A percentile compares a stretch with the other conserved stretches of the same genome.
These are phyloP conservation scores for Unio pictorum DNA, from an alignment of 2,888 invertebrate species.

Conservation along the genomic window DNA sequence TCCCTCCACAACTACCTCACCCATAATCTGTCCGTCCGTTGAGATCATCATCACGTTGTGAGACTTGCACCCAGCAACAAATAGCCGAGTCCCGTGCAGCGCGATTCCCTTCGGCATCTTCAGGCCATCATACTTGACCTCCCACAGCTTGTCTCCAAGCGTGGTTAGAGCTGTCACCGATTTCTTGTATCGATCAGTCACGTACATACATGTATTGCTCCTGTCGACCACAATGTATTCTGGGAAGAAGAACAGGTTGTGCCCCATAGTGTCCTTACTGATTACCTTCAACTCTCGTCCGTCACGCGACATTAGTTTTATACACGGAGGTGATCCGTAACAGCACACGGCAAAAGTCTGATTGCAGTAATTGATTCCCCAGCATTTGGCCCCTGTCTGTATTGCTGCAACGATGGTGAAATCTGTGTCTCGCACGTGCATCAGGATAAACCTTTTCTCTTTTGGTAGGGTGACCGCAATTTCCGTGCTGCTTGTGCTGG, in stretches of 20 bases:
- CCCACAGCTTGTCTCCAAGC: slow-evolving; percentile 44
- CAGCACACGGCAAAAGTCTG: slow-evolving; percentile 42
- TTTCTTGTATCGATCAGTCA: slow-evolving; percentile 44
- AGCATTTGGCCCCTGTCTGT: slow-evolving; percentile 45
- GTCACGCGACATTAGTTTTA: slow-evolving; percentile 45
- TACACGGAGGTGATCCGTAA: slow-evolving; percentile 39
- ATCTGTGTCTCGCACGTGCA: slow-evolving; percentile 35
- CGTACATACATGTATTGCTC: slow-evolving; percentile 33
- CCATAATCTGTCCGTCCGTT: slow-evolving; percentile 40
- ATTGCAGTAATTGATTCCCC: slow-evolving; percentile 40
- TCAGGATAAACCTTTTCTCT: slow-evolving; percentile 36
- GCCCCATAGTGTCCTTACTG: slow-evolving; percentile 38
- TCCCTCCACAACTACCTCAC: slow-evolving; percentile 37
- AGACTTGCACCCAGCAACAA: slow-evolving; percentile 40
- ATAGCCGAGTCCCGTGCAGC: slow-evolving; percentile 40
- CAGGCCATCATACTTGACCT: slow-evolving; percentile 32
- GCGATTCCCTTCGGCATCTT: slow-evolving; percentile 40
- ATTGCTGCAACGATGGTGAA: slow-evolving; percentile 33
- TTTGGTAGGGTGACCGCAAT: slow-evolving; percentile 40
- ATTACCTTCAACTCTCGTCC: slow-evolving; percentile 42
- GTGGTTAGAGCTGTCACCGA: slow-evolving; percentile 39
- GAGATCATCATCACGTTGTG: slow-evolving; percentile 37
- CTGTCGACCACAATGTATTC: slow-evolving; percentile 40
- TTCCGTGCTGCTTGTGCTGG: slow-evolving; percentile 29
- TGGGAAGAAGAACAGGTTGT: slow-evolving; percentile 45